phyloP scores from a whole-genome alignment of 2,797 vertebrate genomes.

The Takifugu ocellatus region DNA sequence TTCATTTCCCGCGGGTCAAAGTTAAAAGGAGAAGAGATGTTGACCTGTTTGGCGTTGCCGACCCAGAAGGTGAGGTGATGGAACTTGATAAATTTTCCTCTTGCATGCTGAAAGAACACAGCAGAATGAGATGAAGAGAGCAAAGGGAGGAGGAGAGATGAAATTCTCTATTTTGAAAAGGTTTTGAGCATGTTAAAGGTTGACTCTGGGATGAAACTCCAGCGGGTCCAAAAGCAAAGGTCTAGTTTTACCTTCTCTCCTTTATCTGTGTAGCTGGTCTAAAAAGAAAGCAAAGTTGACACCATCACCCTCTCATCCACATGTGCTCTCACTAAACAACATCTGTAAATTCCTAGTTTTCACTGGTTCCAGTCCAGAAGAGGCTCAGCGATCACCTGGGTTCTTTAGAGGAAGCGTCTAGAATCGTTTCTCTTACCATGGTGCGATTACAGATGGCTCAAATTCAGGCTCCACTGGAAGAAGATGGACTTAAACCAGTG shows the following conservation, averaged over 20 bases:
- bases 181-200: too few relatives aligned
- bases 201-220: too few relatives aligned
- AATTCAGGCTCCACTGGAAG: conserved; percentile 22
- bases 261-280: conserved; percentile 84
- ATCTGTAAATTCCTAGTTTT: conserved; percentile 2
- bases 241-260: conserved; percentile 77
- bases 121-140: too few relatives aligned
- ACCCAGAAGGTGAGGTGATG: conserved; percentile 85
- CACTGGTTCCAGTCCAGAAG: conserved; percentile 9
- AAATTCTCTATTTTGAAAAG: too few relatives aligned
- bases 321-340: conserved; percentile 5
- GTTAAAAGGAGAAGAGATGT: conserved; percentile 16
- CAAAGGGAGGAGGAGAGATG: too few relatives aligned
- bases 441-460: conserved; percentile 40
- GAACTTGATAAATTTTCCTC: conserved; percentile 77
- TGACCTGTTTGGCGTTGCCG: conserved; percentile 84
- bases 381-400: background rate
- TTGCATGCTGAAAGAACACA: conserved; percentile 57
- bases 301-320: conserved; percentile 10
- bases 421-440: conserved; percentile 70
- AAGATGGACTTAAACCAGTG: conserved; percentile 44
- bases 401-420: background rate
- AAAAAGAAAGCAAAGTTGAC: conserved; percentile 22
- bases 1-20: background rate
- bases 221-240: background rate